phyloP scores from a whole-genome alignment of 2,797 vertebrate genomes.

The Cirrhinus mrigala region DNA sequence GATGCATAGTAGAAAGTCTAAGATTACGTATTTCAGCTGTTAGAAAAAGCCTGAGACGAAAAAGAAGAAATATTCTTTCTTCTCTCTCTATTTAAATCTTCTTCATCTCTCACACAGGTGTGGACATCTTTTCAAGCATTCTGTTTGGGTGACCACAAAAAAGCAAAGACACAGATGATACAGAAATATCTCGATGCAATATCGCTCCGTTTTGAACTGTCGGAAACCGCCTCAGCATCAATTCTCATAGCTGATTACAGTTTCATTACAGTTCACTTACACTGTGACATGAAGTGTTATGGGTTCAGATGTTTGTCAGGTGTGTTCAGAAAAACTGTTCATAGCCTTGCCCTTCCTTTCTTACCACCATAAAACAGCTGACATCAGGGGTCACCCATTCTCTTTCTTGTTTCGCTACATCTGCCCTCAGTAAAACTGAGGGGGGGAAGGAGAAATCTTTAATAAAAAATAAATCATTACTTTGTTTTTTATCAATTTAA shows the following conservation, averaged over 20 bases:
- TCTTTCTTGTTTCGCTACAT: not conserved
- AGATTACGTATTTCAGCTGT: not conserved
- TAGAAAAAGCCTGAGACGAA: not conserved
- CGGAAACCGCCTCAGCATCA: not conserved
- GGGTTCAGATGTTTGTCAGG: not conserved
- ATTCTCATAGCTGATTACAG: not conserved
- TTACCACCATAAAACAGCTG: not conserved
- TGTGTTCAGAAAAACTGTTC: not conserved
- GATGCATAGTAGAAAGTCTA: not conserved
- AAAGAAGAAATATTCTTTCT: not conserved
- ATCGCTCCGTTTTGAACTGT: not conserved
- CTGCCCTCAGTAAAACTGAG: not conserved
- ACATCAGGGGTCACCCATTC: not conserved
- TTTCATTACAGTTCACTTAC: slow-evolving; percentile 2
- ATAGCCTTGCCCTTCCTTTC: not conserved
- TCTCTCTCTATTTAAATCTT: not conserved
- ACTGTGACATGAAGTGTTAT: not conserved
- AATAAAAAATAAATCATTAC: too few relatives aligned
- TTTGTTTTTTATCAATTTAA: too few relatives aligned
- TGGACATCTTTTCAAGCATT: not conserved
- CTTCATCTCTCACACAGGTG: not conserved
- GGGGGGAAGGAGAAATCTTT: too few relatives aligned
- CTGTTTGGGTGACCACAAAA: not conserved
- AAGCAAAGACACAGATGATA: slow-evolving; percentile 24
- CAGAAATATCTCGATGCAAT: slow-evolving; percentile 2